Conservation (phyloP, 2,888 invertebrate genomes). For the Papilio protenor region DNA sequence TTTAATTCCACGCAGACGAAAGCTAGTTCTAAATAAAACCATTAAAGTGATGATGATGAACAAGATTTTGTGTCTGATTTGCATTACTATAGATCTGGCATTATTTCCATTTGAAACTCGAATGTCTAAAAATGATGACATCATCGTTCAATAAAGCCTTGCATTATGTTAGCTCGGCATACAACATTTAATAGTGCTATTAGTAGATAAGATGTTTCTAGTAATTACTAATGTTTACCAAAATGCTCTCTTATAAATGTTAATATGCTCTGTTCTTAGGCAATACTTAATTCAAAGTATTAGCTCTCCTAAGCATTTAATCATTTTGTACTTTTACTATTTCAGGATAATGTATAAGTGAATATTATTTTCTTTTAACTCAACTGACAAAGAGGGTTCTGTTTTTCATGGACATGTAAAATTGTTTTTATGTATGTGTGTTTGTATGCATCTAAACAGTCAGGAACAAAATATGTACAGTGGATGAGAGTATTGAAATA, state of each 20-base stretch:
- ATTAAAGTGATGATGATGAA: not conserved
- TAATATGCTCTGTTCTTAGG: not conserved
- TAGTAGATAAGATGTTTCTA: not conserved
- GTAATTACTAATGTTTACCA: not conserved
- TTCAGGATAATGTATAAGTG: no score
- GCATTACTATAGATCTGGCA: not conserved
- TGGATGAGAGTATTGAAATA: no score
- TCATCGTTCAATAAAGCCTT: slow-evolving; percentile 6
- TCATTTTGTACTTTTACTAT: no score
- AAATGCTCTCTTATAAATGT: not conserved
- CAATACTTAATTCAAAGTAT: not conserved
- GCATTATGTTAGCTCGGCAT: slow-evolving; percentile 1
- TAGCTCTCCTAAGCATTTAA: not conserved
- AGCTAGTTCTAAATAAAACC: not conserved
- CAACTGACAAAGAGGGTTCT: no score
- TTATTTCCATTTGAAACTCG: not conserved
- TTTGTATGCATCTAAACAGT: no score
- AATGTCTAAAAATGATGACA: not conserved
- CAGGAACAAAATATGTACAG: no score
- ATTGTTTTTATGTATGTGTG: no score
- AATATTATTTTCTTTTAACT: no score
- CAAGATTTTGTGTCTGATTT: not conserved
- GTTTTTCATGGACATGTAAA: no score
- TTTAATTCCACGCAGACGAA: no score
- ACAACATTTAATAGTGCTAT: slow-evolving; percentile 8